A percentile compares a stretch with the other conserved stretches of the same genome.
These are phyloP conservation scores for Spodoptera exigua DNA, from an alignment of 2,888 invertebrate species.

Conservation along the genomic window DNA sequence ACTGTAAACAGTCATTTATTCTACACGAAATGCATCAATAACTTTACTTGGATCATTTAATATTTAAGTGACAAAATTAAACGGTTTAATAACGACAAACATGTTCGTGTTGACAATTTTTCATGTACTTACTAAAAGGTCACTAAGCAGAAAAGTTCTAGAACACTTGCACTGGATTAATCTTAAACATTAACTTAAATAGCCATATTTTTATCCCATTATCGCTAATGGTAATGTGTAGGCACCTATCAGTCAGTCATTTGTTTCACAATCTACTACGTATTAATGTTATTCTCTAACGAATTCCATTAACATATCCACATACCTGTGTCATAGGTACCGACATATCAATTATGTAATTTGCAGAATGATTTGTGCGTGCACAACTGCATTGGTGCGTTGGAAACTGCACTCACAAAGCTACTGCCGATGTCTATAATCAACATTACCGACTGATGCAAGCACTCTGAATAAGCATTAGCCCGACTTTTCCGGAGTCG, in stretches of 20 bases:
- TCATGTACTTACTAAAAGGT: conserved; percentile 21
- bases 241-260: not conserved
- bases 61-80: conserved; percentile 35
- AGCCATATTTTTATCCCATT: not conserved
- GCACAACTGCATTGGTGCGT: conserved; percentile 73
- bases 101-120: conserved; percentile 19
- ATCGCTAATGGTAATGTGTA: conserved; percentile 7
- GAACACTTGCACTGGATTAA: not conserved
- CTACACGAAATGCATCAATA: conserved; percentile 24
- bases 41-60: conserved; percentile 23
- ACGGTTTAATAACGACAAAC: conserved; percentile 27
- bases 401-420: conserved; percentile 70
- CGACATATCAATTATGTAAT: conserved; percentile 51
- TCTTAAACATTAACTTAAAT: not conserved
- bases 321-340: conserved; percentile 39
- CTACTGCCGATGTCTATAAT: conserved; percentile 79
- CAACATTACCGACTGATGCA: conserved; percentile 78
- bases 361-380: conserved; percentile 64
- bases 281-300: conserved; percentile 35
- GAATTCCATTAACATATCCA: conserved; percentile 32
- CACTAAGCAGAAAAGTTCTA: conserved; percentile 6
- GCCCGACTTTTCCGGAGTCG: conserved; percentile 70
- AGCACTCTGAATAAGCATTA: conserved; percentile 78
- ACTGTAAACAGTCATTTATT: conserved; percentile 23
- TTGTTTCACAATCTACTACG: conserved; percentile 12